Evolutionary conservation across 2,113 vertebrate genomes (phyloP), one percentile per base, ranked within the genome.

Genomic region (cattle (Bos taurus)): DNA sequence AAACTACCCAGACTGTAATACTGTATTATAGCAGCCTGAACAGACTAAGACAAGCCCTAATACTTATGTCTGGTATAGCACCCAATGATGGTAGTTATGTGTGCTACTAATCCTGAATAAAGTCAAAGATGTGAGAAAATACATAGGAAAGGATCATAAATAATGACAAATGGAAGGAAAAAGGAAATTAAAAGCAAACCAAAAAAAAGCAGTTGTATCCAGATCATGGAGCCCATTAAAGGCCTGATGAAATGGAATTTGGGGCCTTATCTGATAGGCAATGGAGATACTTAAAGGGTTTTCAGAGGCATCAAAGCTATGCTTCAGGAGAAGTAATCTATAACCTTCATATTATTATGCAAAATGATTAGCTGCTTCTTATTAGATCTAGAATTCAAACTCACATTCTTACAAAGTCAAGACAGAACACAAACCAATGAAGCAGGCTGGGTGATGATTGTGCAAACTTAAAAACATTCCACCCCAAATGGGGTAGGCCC

Each of bases 331-430:
- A 59, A 78, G 52, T 59, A 64, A 87, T 30, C 28, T 48, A 15
- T 16, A 71, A 71, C 5, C 54, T 87, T 74, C 43, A 84, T 43
- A 84, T 62, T 71, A 91, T 40, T 46, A 8, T 60, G 3, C 26
- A 87, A 77, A 82, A 56, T 0, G 46, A 16, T 57, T 59, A 46
- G 13, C 3, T 71, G 19, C n/a, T 93, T 94, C 23, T 30, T 88
- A 15, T 81, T 48, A 48, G 57, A 93, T 93, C 56, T 50, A 97
- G 56, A 93, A 93, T 54, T 25, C 62, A 90, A 91, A 90, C 4
- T 67, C 30, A 30, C 13, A 36, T 50, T 86, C 28, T 89, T 54
- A 64, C 23, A 84, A 94, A 46, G n/a, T 30, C 23, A 90, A 77
- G 8, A 33, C 30, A 93, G 28, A 57, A 87, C 16, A 86, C 12